Evolutionary conservation across 2,888 invertebrate genomes (phyloP).

Genomic region (Linnaemya tessellans): DNA sequence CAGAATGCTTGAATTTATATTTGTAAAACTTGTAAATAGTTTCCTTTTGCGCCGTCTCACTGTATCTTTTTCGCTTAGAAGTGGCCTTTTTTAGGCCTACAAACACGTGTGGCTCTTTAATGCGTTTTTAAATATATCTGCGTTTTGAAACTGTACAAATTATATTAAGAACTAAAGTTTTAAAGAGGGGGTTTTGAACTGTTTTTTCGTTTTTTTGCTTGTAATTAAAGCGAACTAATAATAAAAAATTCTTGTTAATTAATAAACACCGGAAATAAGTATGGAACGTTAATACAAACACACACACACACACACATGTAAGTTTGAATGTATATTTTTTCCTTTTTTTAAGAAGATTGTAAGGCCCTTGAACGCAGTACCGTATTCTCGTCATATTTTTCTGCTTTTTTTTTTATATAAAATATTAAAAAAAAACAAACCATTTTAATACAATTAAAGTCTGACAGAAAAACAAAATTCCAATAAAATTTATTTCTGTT

Average conservation of each 20-base stretch:
- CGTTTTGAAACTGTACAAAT: neutral
- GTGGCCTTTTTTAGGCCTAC: neutral
- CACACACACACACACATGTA: too few relatives aligned
- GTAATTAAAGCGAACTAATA: neutral
- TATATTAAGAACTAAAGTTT: neutral
- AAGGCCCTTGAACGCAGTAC: constrained; percentile 28
- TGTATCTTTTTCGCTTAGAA: neutral
- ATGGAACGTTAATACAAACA: neutral
- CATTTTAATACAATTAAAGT: constrained; percentile 26
- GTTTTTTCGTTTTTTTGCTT: neutral
- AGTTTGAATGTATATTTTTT: neutral
- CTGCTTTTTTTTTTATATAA: neutral
- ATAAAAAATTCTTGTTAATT: neutral
- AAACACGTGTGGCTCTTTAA: constrained; percentile 31
- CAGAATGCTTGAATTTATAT: neutral
- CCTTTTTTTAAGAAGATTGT: neutral
- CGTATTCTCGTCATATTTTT: neutral
- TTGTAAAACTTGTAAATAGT: neutral
- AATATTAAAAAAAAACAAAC: neutral
- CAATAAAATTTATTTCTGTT: constrained; percentile 42
- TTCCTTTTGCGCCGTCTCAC: neutral
- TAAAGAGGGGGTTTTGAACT: neutral
- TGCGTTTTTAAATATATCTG: neutral
- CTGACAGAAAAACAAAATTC: constrained; percentile 44
- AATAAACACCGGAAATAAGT: constrained; percentile 20